Evolutionary conservation across 2,797 vertebrate genomes (phyloP), one percentile per base, ranked within the genome.

Genomic region (Schizopygopsis pylzovi): DNA sequence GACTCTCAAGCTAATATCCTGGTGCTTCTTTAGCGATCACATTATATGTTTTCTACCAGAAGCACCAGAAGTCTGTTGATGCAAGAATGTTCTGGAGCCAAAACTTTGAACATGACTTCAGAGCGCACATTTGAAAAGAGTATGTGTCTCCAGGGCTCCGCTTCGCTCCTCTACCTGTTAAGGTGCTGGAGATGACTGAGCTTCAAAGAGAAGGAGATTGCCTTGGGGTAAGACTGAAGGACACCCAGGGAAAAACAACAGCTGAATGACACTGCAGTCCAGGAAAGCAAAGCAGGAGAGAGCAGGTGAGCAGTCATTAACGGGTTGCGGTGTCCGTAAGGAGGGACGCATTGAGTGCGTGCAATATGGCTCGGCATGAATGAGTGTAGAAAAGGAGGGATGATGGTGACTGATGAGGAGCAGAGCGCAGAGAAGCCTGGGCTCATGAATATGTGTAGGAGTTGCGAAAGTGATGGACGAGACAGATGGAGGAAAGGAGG

Each of bases 101-200:
- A 39, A 86, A 86, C 90, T 94, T 93, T 92, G 90, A 94, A 92
- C 81, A 84, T 88, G 87, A 87, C 86, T 91, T 90, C 87, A 92
- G 89, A 92, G 88, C 12, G 87, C 86, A 92, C 89, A 18, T 86
- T 78, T 89, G 84, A 85, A 85, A 81, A 43, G 47, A 78, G 70
- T 54, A 88, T 37, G 86, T 81, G 84, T 92, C 92, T 93, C 87
- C 33, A 9, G 92, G 90, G 91, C 87, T 59, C 70, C 85, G 81
- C 85, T 79, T 78, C 79, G 80, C 87, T 85, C 71, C 87, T 68
- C 90, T 92, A 91, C 86, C 92, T 93, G 90, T 89, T 93, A 92
- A 91, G 91, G 90, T 88, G 89, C 90, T 90, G 79, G 85, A 91
- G 91, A 90, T 87, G 90, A 90, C 85, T 86, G 59, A 88, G 86